phyloP scores from a whole-genome alignment of 2,888 invertebrate genomes.

The Sphinx pinastri region DNA sequence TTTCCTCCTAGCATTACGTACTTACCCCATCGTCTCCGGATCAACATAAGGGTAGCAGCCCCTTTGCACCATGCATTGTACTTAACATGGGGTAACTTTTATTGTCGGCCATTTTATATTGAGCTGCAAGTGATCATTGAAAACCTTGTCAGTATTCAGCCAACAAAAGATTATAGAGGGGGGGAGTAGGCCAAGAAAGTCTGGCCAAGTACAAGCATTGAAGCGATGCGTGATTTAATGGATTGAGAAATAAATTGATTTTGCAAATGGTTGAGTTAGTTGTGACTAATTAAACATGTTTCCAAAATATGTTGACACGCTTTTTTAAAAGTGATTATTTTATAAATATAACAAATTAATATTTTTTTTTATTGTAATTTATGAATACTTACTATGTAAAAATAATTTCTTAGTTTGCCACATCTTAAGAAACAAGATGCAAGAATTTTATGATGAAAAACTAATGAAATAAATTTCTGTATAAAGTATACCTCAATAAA shows the following conservation, averaged over 20 bases:
- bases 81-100: slow-evolving; percentile 78
- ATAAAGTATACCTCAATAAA: too few species aligned
- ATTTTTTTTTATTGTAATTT: too few species aligned
- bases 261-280: slow-evolving; percentile 60
- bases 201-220: slow-evolving; percentile 66
- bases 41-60: slow-evolving; percentile 69
- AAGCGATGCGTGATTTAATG: slow-evolving; percentile 74
- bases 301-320: background rate
- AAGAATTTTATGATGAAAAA: too few species aligned
- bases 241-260: slow-evolving; percentile 80
- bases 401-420: too few species aligned
- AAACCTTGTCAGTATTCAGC: slow-evolving; percentile 38
- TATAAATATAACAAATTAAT: background rate
- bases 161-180: slow-evolving; percentile 43
- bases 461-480: too few species aligned
- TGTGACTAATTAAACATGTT: slow-evolving; percentile 47
- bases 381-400: too few species aligned
- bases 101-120: slow-evolving; percentile 59
- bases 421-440: too few species aligned
- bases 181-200: slow-evolving; percentile 43
- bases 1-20: slow-evolving; percentile 56
- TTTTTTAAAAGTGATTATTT: background rate
- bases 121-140: slow-evolving; percentile 59
- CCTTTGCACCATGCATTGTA: slow-evolving; percentile 76
- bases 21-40: slow-evolving; percentile 54